Evolutionary conservation across 2,113 vertebrate species (phyloP), one percentile per base, ranked within the genome.

Genomic region (Gracilinanus agilis): DNA sequence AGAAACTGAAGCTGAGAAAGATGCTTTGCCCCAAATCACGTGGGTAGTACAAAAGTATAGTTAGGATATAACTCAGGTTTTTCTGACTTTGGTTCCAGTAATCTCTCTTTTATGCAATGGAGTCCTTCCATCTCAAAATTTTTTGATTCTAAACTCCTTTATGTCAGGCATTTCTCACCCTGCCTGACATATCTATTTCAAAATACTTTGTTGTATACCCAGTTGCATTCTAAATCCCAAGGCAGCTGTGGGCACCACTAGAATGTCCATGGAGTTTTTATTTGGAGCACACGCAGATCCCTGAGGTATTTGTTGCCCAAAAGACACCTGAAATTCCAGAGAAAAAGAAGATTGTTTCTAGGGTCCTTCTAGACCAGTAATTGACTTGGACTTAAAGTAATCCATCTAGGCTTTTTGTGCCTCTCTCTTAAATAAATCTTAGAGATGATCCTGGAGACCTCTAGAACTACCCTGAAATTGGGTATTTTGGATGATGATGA

Each of bases 271-370:
- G 12, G 29, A 75, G 29, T 75, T 75, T 75, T 75, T 19, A 11
- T 75, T n/a, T n/a, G 61, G 61, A 29, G 34, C 19, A 23, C n/a
- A 40, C 19, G 23, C 5, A 40, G 16, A 23, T 83, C n/a, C 67
- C 23, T 21, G 29, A 34, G 7, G 61, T 75, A 13, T 24, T 27
- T 23, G 89, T 56, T 92, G n/a, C 16, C 58, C 90, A 95, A 90
- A 13, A 1, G 24, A 88, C 53, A 58, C 10, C 95, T 11, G 8
- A 95, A 95, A 92, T 53, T 93, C 44, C 13, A 90, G 95, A 40
- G 91, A 16, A 23, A 67, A 12, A 93, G 23, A 58, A 53, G 24
- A 91, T n/a, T 90, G 40, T 34, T 89, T 91, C 29, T 49, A 21
- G n/a, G 27, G 54, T 91, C 9, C 34, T 13, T 49, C 2, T 53